Evolutionary conservation across 2,888 invertebrate genomes (phyloP).

Genomic region (Ellobium chinense): DNA sequence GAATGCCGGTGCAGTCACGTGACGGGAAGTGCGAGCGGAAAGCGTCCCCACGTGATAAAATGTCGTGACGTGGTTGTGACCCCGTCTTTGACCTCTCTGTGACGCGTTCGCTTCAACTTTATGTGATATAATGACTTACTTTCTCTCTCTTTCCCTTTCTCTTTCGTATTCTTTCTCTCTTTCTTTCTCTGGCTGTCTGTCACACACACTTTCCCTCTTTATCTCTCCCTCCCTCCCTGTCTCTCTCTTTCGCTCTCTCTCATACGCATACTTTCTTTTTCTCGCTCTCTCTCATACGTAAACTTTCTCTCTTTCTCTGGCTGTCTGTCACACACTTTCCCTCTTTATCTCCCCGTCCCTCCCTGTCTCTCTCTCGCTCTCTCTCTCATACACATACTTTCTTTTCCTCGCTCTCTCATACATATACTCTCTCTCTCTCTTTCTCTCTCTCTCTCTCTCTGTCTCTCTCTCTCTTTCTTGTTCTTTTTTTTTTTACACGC

Average conservation of each 20-base stretch:
- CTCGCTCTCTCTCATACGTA: constrained; percentile 15
- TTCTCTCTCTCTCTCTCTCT: constrained; percentile 10
- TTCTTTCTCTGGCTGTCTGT: neutral
- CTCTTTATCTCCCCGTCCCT: neutral
- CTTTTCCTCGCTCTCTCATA: neutral
- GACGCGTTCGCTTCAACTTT: too few relatives aligned
- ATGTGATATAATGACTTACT: neutral
- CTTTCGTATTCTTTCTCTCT: neutral
- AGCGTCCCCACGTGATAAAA: too few relatives aligned
- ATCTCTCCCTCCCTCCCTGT: constrained; percentile 21
- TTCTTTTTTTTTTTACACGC: neutral
- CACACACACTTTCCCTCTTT: neutral
- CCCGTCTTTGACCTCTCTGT: too few relatives aligned
- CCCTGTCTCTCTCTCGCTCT: neutral
- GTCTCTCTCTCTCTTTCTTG: constrained; percentile 1
- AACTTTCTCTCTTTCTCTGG: constrained; percentile 23
- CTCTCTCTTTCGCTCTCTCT: neutral
- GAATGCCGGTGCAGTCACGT: too few relatives aligned
- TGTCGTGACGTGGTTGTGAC: too few relatives aligned
- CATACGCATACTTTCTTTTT: neutral
- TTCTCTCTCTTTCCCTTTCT: neutral
- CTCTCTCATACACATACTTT: neutral
- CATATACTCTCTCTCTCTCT: constrained; percentile 25
- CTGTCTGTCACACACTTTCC: neutral
- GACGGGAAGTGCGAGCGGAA: too few relatives aligned